Conservation (phyloP, 1,140 invertebrate genomes). For the Drosophila kikkawai region DNA sequence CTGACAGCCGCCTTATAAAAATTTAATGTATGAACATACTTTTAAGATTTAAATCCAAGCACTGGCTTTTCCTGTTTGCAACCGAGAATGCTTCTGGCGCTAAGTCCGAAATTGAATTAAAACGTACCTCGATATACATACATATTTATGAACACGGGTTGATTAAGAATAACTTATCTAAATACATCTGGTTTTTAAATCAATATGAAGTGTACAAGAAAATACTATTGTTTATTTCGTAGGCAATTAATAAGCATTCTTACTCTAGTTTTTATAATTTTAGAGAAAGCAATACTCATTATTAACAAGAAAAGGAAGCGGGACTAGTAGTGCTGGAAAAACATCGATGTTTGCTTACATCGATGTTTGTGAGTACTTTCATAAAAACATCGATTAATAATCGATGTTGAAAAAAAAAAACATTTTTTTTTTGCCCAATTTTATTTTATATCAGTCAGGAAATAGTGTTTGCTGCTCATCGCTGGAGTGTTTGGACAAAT, state of each 20-base stretch:
- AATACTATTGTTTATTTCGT: neutral
- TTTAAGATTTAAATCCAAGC: conserved; percentile 23
- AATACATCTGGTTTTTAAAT: neutral
- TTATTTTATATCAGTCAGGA: too few species aligned
- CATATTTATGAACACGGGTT: conserved; percentile 16
- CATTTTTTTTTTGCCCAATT: too few species aligned
- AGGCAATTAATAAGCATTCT: neutral
- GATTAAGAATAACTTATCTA: conserved; percentile 22
- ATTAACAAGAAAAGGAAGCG: neutral
- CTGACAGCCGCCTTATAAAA: neutral
- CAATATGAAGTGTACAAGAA: neutral
- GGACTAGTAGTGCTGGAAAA: too few species aligned
- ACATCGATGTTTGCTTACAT: too few species aligned
- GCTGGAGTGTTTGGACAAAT: too few species aligned
- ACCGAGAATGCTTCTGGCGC: conserved; percentile 16
- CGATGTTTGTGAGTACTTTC: too few species aligned
- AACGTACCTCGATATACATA: conserved; percentile 1
- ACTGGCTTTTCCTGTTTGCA: neutral
- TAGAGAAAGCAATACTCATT: neutral
- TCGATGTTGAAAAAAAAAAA: too few species aligned
- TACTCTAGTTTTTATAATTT: neutral
- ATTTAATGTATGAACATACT: conserved; percentile 26
- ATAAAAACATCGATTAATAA: too few species aligned
- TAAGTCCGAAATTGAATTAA: conserved; percentile 17
- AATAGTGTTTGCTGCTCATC: too few species aligned